phyloP scores from a whole-genome alignment of 2,888 invertebrate genomes.

The Epirrita christyi region DNA sequence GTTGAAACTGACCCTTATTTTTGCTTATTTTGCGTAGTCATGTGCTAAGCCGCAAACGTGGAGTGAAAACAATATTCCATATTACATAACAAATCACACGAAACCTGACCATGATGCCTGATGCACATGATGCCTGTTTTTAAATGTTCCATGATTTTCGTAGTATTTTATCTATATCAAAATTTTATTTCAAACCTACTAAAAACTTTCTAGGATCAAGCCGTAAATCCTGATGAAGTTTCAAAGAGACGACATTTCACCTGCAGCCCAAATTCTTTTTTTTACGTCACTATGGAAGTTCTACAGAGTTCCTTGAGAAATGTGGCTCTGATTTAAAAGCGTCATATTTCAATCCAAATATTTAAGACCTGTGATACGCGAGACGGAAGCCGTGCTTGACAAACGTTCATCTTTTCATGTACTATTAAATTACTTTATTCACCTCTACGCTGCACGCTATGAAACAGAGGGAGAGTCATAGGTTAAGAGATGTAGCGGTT shows the following conservation, averaged over 20 bases:
- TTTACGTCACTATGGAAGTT: neutral
- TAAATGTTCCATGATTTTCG: too few species aligned
- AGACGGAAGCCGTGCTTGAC: slow-evolving; percentile 47
- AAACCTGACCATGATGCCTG: too few species aligned
- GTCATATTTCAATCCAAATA: slow-evolving; percentile 27
- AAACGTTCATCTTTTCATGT: slow-evolving; percentile 59
- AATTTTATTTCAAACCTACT: too few species aligned
- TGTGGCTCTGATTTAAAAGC: slow-evolving; percentile 16
- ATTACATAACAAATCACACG: too few species aligned
- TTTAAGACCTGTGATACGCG: slow-evolving; percentile 29
- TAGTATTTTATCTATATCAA: too few species aligned
- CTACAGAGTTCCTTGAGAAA: slow-evolving; percentile 4
- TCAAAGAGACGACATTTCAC: neutral
- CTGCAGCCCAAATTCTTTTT: slow-evolving; percentile 1
- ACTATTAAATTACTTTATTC: slow-evolving; percentile 67
- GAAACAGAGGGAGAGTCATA: slow-evolving; percentile 40
- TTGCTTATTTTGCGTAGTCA: too few species aligned
- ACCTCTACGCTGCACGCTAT: slow-evolving; percentile 47
- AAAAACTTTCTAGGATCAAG: neutral
- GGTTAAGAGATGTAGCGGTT: slow-evolving; percentile 24
- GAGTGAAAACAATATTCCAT: too few species aligned
- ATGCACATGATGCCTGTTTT: too few species aligned
- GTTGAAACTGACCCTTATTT: too few species aligned
- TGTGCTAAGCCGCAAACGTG: too few species aligned
- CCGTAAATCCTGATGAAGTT: slow-evolving; percentile 1